These are phyloP conservation scores for Oncorhynchus tshawytscha DNA, from an alignment of 2,113 vertebrate genomes.

Conservation along the genomic window DNA sequence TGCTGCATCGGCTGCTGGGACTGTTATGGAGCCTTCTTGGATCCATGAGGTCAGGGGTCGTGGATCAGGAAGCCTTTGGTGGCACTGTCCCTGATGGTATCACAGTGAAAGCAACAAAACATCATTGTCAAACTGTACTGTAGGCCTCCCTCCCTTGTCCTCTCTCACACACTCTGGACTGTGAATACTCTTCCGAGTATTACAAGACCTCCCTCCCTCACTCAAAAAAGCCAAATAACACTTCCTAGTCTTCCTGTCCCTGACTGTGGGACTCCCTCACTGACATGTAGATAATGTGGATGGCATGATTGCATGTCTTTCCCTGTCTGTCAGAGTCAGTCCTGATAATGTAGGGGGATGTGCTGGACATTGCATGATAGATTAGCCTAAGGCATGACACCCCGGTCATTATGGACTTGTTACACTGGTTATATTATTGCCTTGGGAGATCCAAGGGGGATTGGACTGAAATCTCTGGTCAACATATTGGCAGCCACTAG, in stretches of 20 bases:
- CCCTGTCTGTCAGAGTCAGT: constrained; percentile 44
- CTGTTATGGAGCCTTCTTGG: not conserved
- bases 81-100: no score
- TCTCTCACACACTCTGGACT: constrained; percentile 24
- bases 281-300: constrained; percentile 55
- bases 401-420: no score
- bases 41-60: not conserved
- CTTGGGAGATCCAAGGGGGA: no score
- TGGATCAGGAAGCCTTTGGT: no score
- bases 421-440: no score
- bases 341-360: constrained; percentile 6
- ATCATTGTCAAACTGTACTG: no score
- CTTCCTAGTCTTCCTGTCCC: constrained; percentile 45
- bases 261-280: constrained; percentile 45
- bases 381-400: no score
- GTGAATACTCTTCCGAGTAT: constrained; percentile 33
- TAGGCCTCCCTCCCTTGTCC: constrained; percentile 8
- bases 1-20: not conserved
- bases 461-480: no score
- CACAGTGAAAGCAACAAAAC: not conserved
- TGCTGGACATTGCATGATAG: no score
- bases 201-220: constrained; percentile 14
- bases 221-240: constrained; percentile 10
- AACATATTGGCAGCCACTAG: no score
- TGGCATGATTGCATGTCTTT: constrained; percentile 67